Evolutionary conservation across 1,140 invertebrate genomes (phyloP), one percentile per base, ranked within the genome.

Genomic region (Ladona fulva): DNA sequence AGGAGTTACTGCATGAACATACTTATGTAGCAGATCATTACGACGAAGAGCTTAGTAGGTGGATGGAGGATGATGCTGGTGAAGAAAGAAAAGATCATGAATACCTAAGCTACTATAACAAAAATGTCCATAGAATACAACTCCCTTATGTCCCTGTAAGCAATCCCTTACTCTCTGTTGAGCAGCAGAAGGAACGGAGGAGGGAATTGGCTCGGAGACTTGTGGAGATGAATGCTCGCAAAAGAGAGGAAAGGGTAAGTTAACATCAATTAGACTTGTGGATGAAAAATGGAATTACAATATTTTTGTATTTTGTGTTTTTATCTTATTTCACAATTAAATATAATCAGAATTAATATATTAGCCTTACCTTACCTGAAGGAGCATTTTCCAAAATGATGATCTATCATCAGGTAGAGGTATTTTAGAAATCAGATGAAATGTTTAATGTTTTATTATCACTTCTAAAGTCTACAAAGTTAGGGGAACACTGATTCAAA

Each of bases 181-280:
- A 96, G 83, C 94, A 96, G 83, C 94, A 95, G 84, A 92, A 92
- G 82, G 94, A 96, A 84, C 88, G 93, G 80, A 91, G 95, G 80
- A 91, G 92, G 37, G 94, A 97, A 84, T 88, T 96, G 80, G 93
- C 94, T 0, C 86, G 90, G 75, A 87, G 94, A 78, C 86, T 97
- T 25, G 87, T 93, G 78, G 94, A 95, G 86, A 95, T 95, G 74
- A 95, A 95, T 84, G 93, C 93, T 3, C 89, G 93, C 42, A 94
- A 95, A 85, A 84, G 93, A 76, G 93, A 95, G 83, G 94, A 95
- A 84, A 89, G 92, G 81, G 88, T 90, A 82, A 81, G 77, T 78
- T 5, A 8, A 1, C 29, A n/a, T n/a, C n/a, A n/a, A n/a, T n/a
- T n/a, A n/a, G n/a, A n/a, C n/a, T n/a, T n/a, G n/a, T n/a, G n/a